A percentile compares a stretch with the other conserved stretches of the same genome.
Conservation (phyloP, 2,888 invertebrate genomes). For the Osmoderma eremita region DNA sequence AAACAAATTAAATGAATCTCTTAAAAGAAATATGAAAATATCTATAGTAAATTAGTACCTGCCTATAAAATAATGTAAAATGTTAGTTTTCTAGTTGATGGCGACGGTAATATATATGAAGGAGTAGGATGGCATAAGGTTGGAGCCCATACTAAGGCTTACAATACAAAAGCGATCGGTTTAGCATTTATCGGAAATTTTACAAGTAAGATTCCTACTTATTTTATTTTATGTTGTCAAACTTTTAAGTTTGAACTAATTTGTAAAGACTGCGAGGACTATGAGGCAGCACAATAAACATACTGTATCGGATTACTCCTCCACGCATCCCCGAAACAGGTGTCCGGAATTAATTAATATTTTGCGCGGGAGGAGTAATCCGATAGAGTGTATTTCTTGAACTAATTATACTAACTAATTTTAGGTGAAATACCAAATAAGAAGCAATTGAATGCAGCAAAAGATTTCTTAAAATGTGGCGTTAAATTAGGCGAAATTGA, state of each 20-base stretch:
- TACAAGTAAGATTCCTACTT: conserved; percentile 56
- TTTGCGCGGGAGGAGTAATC: too few species aligned
- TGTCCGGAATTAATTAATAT: too few species aligned
- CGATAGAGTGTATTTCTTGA: too few species aligned
- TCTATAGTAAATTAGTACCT: too few species aligned
- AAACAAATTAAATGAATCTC: too few species aligned
- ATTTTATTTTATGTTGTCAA: not conserved
- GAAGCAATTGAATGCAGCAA: conserved; percentile 63
- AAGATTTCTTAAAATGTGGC: conserved; percentile 66
- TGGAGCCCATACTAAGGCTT: conserved; percentile 68
- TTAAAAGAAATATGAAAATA: too few species aligned
- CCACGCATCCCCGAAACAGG: too few species aligned
- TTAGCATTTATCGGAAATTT: conserved; percentile 71
- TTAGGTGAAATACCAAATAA: conserved; percentile 59
- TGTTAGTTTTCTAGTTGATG: conserved; percentile 68
- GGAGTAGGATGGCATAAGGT: conserved; percentile 69
- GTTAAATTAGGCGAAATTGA: conserved; percentile 63
- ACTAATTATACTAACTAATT: not conserved
- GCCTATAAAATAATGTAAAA: not conserved
- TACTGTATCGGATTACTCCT: too few species aligned
- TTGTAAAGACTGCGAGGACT: not conserved
- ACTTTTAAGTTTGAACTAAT: not conserved
- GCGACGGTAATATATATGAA: conserved; percentile 71
- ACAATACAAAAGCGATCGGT: conserved; percentile 67
- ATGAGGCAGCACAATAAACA: too few species aligned